Conservation (phyloP, 2,113 vertebrate genomes). For the Nycticebus coucang region DNA sequence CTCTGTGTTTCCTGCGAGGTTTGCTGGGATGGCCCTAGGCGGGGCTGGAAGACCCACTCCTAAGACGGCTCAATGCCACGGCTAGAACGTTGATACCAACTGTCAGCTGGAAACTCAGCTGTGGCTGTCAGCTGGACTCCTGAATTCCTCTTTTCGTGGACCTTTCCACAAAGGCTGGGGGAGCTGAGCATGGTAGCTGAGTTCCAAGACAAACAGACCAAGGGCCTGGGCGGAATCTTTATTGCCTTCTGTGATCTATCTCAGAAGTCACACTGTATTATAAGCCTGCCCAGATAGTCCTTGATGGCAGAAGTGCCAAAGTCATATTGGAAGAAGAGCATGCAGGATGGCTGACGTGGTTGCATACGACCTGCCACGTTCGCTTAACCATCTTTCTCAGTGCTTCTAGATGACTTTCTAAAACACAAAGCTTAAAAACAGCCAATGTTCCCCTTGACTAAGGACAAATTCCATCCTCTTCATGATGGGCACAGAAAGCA, state of each 20-base stretch:
- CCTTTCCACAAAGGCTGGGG: background rate
- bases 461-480: background rate
- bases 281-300: too few relatives aligned
- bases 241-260: background rate
- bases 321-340: background rate
- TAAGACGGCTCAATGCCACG: accelerated
- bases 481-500: background rate
- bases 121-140: background rate
- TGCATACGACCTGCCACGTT: background rate
- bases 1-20: background rate
- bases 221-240: background rate
- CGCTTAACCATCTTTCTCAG: background rate
- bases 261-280: background rate
- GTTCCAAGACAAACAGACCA: background rate
- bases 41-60: background rate
- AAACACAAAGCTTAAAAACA: background rate
- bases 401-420: background rate
- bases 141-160: background rate
- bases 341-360: background rate
- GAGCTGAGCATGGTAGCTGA: background rate
- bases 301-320: background rate
- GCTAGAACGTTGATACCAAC: background rate
- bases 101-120: background rate
- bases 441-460: background rate
- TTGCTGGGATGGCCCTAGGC: background rate